A percentile compares a stretch with the other conserved stretches of the same genome.
phyloP scores from a whole-genome alignment of 2,888 invertebrate genomes.

The Sisyra nigra region DNA sequence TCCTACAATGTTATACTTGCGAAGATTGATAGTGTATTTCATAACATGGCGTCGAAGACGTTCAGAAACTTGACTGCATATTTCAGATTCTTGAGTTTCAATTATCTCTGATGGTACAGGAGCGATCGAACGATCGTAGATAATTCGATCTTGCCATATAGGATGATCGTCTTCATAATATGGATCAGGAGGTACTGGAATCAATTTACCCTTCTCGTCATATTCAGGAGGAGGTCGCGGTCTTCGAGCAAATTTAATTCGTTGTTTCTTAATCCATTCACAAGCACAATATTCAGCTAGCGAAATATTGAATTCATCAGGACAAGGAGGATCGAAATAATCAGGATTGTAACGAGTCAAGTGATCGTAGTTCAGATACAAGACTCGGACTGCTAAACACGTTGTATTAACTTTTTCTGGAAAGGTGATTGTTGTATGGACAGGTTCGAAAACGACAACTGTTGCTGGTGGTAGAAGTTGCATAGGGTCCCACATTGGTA shows the following conservation, averaged over 20 bases:
- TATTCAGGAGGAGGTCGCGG: not conserved
- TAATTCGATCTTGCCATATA: no score
- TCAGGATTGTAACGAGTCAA: not conserved
- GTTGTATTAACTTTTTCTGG: not conserved
- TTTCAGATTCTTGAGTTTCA: not conserved
- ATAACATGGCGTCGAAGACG: not conserved
- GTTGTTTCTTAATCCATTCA: not conserved
- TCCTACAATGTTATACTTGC: not conserved
- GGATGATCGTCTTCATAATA: no score
- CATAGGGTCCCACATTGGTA: not conserved
- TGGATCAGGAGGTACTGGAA: not conserved
- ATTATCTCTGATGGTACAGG: not conserved
- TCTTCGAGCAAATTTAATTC: not conserved
- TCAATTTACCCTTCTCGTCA: not conserved
- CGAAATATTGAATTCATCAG: not conserved
- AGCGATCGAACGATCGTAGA: not conserved
- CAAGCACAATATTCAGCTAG: not conserved
- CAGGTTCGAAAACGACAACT: not conserved
- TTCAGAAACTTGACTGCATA: not conserved
- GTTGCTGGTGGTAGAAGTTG: not conserved
- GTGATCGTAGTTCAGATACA: not conserved
- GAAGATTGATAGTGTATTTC: not conserved
- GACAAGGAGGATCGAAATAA: not conserved
- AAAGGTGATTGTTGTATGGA: not conserved
- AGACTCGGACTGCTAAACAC: not conserved